A percentile compares a stretch with the other conserved stretches of the same genome.
Conservation (phyloP, 2,888 invertebrate species). For the Noctua janthe region DNA sequence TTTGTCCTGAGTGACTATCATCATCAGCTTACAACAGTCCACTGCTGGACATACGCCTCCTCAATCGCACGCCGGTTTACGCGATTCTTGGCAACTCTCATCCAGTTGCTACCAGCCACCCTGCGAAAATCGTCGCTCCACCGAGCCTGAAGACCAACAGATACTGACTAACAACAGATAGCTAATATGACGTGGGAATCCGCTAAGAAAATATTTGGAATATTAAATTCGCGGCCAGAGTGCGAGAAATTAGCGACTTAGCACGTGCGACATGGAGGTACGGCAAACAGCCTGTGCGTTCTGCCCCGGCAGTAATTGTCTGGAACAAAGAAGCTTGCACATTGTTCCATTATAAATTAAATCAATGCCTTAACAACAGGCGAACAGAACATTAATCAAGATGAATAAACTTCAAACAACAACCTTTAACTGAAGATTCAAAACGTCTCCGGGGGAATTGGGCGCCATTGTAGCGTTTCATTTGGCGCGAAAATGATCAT, state of each 20-base stretch:
- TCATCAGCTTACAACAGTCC: neutral
- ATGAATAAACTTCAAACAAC: slow-evolving; percentile 35
- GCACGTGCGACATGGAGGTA: too few species aligned
- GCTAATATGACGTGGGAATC: too few species aligned
- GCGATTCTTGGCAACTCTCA: neutral
- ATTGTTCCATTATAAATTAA: neutral
- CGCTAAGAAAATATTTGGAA: too few species aligned
- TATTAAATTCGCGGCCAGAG: too few species aligned
- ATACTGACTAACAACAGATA: too few species aligned
- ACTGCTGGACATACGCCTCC: neutral
- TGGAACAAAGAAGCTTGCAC: too few species aligned
- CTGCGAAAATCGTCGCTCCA: too few species aligned
- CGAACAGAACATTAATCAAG: slow-evolving; percentile 35
- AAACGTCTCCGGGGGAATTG: slow-evolving; percentile 43
- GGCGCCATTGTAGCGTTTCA: slow-evolving; percentile 33
- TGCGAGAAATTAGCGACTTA: too few species aligned
- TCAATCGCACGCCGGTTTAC: neutral
- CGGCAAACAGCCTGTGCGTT: too few species aligned
- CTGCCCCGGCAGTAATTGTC: too few species aligned
- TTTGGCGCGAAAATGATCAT: slow-evolving; percentile 53
- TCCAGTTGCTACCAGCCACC: neutral
- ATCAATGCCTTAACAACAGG: slow-evolving; percentile 4
- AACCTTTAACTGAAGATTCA: slow-evolving; percentile 36
- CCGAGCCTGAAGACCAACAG: too few species aligned
- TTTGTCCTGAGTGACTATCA: neutral